Base-by-base conservation (phyloP, 2,888 invertebrate genomes). In the Cacoxenus indagator region DNA sequence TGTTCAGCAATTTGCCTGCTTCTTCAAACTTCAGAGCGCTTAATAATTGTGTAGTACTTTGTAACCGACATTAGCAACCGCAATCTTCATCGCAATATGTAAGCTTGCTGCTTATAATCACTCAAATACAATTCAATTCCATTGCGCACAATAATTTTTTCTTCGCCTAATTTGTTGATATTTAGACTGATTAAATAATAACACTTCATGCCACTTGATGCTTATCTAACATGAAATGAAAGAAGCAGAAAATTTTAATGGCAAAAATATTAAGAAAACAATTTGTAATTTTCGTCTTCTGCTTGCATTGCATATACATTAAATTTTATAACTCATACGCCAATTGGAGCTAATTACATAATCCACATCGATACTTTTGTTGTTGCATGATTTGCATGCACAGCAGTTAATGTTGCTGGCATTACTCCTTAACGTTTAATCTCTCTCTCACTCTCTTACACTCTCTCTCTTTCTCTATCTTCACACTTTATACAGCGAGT, bases 331-430 rank as follows among this genome's bases (percentile, higher is more conserved):
- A 64, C 73, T 55, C 70, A 71, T 74, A 62, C 73, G 70, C 68
- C 71, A 61, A 59, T 70, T 71, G 70, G 69, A 66, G 73, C 68
- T 78, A 81, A 81, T 82, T 80, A 70, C 74, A 82, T 82, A 81
- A 59, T 37, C 37, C 8, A 19, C 37, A 59, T 59, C 31, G 22
- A 59, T 59, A 59, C 59, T 26, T 59, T 43, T 43, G 43, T 62
- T 14, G 45, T 8, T 22, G 61, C 61, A 59, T 59, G 31, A 31
- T 59, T 59, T 59, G 29, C 29, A 19, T 45, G 26, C n/a, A 2
- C 37, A 27, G 27, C 11, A 22, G 45, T 67, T 65, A 24, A 43
- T 14, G 37, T 55, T 19, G 55, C 26, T 55, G 55, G 1, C 9
- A 8, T 29, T 57, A 57, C 57, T 62, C 45, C 45, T 62, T 45